Percentiles rank a stretch among this genome's conserved stretches.
phyloP scores from a whole-genome alignment of 2,888 invertebrate species.

The Rhagonycha lutea region DNA sequence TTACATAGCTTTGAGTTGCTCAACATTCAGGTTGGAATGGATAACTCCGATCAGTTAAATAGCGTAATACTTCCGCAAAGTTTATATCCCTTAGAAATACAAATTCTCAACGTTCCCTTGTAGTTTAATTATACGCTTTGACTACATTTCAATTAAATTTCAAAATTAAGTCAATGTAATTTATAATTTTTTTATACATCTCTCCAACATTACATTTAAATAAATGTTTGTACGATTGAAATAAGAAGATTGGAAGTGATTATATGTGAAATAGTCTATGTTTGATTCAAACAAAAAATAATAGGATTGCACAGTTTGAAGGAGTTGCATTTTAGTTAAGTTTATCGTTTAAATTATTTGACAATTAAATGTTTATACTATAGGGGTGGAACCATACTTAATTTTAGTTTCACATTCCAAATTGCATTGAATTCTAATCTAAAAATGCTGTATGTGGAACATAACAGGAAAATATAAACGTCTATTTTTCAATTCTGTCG shows the following conservation, averaged over 20 bases:
- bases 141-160: background rate
- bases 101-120: background rate
- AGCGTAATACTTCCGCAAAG: background rate
- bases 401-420: too few species aligned
- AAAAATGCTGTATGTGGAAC: too few species aligned
- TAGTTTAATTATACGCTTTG: background rate
- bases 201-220: background rate
- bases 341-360: background rate
- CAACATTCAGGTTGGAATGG: background rate
- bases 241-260: background rate
- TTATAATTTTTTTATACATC: background rate
- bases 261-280: too few species aligned
- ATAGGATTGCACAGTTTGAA: background rate
- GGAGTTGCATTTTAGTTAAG: background rate
- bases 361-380: background rate
- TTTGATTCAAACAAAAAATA: too few species aligned
- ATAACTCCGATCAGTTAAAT: background rate
- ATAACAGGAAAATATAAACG: background rate
- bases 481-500: background rate
- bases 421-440: too few species aligned
- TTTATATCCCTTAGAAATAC: background rate
- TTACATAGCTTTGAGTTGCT: background rate
- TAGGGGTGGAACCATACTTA: background rate
- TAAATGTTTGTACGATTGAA: background rate
- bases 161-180: background rate